A percentile compares a stretch with the other conserved stretches of the same genome.
Evolutionary conservation across 2,797 vertebrate species (phyloP).

Genomic region (Petrocephalus sullivani): DNA sequence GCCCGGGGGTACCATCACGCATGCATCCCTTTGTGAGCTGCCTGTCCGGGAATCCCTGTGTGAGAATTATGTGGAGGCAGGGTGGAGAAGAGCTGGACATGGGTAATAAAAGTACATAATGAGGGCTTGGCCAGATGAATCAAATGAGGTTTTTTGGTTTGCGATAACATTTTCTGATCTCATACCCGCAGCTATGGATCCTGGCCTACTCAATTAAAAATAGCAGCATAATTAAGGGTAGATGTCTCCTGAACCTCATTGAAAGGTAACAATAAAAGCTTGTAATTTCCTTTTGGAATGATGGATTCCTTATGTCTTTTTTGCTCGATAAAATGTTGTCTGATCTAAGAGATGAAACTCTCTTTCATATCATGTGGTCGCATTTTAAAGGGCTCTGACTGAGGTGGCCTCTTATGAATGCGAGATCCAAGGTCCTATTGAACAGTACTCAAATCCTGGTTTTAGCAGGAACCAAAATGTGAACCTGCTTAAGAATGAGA

Average conservation of each 20-base stretch:
- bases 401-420: background rate
- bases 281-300: background rate
- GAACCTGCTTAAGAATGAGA: background rate
- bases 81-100: background rate
- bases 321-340: background rate
- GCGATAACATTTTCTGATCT: conserved; percentile 6
- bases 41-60: background rate
- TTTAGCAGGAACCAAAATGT: background rate
- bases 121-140: background rate
- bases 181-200: background rate
- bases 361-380: background rate
- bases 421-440: background rate
- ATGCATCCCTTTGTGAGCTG: conserved; percentile 49
- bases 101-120: conserved; percentile 17
- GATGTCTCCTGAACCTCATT: background rate
- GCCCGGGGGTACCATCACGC: conserved; percentile 58
- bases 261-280: background rate
- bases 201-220: conserved; percentile 4
- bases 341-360: background rate
- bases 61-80: background rate
- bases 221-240: conserved; percentile 9
- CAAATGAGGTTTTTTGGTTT: background rate
- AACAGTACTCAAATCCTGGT: background rate
- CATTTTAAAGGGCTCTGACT: background rate
- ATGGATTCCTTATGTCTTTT: background rate